Base-by-base conservation (phyloP, 2,113 vertebrate genomes). In the Trematocara unimaculatum region DNA sequence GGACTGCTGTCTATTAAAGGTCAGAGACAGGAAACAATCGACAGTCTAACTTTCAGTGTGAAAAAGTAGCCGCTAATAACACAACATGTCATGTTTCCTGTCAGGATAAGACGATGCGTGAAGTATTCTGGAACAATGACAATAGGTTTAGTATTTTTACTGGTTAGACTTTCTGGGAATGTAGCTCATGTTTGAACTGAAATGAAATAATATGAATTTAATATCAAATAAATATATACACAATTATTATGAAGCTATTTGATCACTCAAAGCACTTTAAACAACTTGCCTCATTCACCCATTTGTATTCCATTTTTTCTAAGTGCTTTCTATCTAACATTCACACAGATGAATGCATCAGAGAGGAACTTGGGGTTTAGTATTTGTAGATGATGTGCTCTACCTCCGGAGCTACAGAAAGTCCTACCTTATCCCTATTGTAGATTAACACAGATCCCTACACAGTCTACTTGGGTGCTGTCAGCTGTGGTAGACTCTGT, bases 1-100 rank as follows among this genome's bases (percentile, higher is more conserved):
- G 79, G 78, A 55, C 79, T 88, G 86, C 81, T 94, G 93, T 94
- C 90, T 77, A 51, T 77, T 89, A 95, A 95, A 94, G 93, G 94
- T 96, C 93, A 94, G 84, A 83, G 86, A 83, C 86, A 88, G 90
- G 89, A 92, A 94, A 85, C 79, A 38, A 17, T 74, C 79, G 86
- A 84, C 89, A 78, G 45, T 56, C 17, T 91, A 90, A 93, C 92
- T 93, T 94, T 91, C 90, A 83, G 18, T 84, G 82, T 91, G 80
- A 91, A 86, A 82, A 56, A 67, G 29, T 33, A 87, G 83, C 87
- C 15, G 62, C 91, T 89, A 64, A 35, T 91, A 53, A 58, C 82
- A 10, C 67, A 82, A 87, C 84, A 13, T 77, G 86, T 80, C 40
- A 81, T 9, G n/a, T 81, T 62, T 82, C 26, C 72, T 89, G 84